Evolutionary conservation across 2,797 vertebrate species (phyloP).

Genomic region (Spinus olivaceus): DNA sequence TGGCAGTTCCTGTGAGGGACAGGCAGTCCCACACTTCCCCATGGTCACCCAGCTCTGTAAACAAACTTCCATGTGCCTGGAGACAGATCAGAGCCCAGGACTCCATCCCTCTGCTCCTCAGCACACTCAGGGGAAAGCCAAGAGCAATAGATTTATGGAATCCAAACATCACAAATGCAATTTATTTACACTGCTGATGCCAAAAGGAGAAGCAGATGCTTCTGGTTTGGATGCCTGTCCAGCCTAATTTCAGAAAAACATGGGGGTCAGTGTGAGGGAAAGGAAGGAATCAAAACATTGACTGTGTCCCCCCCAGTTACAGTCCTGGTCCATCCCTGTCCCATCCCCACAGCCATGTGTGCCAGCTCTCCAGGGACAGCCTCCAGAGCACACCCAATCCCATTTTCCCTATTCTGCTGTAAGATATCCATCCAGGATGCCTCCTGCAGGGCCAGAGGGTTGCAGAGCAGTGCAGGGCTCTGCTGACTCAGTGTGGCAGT

Average conservation of each 20-base stretch:
- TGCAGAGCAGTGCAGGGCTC: neutral
- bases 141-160: neutral
- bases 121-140: neutral
- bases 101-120: neutral
- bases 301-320: neutral
- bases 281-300: neutral
- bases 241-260: neutral
- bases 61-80: constrained; percentile 22
- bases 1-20: neutral
- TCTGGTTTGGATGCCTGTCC: neutral
- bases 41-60: neutral
- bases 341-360: rapidly evolving
- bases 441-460: neutral
- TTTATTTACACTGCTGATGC: neutral
- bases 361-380: neutral
- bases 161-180: neutral
- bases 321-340: neutral
- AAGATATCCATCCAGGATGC: neutral
- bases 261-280: neutral
- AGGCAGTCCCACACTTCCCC: neutral
- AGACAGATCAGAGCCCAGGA: neutral
- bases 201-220: constrained; percentile 14
- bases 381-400: neutral
- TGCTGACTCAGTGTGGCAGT: neutral
- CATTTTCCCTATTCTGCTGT: neutral